Conservation (phyloP, 2,113 vertebrate genomes). For the Siniperca chuatsi region DNA sequence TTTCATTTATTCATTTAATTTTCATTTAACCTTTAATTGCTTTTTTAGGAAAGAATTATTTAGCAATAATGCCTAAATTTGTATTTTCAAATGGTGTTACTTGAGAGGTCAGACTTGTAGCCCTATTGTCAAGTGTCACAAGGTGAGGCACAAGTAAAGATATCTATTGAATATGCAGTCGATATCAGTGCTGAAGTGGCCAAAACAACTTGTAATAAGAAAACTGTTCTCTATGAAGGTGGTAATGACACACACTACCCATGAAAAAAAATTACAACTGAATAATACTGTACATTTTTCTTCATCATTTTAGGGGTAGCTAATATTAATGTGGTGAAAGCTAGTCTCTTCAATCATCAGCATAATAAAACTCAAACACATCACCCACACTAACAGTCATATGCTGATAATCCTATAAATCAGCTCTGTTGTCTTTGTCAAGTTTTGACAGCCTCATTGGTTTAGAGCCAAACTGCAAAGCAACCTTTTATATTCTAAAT, state of each 20-base stretch:
- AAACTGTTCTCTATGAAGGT: neutral
- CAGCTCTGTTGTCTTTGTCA: neutral
- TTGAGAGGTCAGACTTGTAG: neutral
- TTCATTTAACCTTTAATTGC: too few species aligned
- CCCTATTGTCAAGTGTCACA: neutral
- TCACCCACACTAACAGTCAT: neutral
- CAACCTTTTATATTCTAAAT: neutral
- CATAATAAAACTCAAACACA: slow-evolving; percentile 14
- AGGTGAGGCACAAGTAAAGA: neutral
- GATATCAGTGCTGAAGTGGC: neutral
- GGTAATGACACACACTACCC: neutral
- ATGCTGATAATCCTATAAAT: neutral
- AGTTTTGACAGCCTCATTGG: slow-evolving; percentile 11
- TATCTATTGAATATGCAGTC: neutral
- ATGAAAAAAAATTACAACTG: neutral
- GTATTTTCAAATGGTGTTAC: too few species aligned
- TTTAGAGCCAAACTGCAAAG: slow-evolving; percentile 2
- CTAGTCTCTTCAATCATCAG: neutral
- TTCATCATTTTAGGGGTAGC: neutral
- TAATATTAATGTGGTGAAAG: neutral
- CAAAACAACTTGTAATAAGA: neutral
- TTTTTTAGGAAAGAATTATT: too few species aligned
- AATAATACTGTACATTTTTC: neutral
- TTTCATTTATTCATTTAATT: too few species aligned
- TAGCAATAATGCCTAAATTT: too few species aligned